Conservation (phyloP, 2,113 vertebrate genomes). For the Clarias batrachus region DNA sequence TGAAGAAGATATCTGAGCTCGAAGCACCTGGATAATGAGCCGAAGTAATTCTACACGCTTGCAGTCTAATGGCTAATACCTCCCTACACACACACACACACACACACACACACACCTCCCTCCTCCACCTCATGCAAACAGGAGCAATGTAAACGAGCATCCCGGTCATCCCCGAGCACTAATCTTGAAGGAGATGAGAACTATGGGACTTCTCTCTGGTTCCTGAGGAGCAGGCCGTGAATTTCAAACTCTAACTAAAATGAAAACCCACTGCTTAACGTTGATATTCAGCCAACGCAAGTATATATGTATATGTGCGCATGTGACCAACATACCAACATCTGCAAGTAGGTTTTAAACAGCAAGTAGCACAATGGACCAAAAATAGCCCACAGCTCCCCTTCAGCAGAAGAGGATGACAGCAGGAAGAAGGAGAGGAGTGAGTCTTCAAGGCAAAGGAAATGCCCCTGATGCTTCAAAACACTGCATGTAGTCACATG, state of each 20-base stretch:
- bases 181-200: neutral
- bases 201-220: conserved; percentile 48
- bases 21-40: conserved; percentile 75
- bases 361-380: conserved; percentile 78
- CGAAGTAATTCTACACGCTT: conserved; percentile 73
- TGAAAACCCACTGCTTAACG: neutral
- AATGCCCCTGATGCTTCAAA: conserved; percentile 7
- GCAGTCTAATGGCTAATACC: conserved; percentile 61
- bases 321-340: conserved; percentile 55
- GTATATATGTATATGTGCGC: neutral
- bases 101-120: neutral
- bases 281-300: neutral
- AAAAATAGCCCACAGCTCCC: conserved; percentile 74
- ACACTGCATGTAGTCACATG: conserved; percentile 10
- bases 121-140: conserved; percentile 44
- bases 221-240: conserved; percentile 36
- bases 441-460: conserved; percentile 2
- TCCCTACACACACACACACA: conserved; percentile 40
- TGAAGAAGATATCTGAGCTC: conserved; percentile 77
- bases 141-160: neutral
- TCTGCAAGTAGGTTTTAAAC: conserved; percentile 73
- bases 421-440: neutral
- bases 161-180: neutral
- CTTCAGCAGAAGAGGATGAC: conserved; percentile 54
- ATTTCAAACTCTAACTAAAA: neutral